Evolutionary conservation across 1,140 invertebrate species (phyloP).

Genomic region (Sminthurides bifidus): DNA sequence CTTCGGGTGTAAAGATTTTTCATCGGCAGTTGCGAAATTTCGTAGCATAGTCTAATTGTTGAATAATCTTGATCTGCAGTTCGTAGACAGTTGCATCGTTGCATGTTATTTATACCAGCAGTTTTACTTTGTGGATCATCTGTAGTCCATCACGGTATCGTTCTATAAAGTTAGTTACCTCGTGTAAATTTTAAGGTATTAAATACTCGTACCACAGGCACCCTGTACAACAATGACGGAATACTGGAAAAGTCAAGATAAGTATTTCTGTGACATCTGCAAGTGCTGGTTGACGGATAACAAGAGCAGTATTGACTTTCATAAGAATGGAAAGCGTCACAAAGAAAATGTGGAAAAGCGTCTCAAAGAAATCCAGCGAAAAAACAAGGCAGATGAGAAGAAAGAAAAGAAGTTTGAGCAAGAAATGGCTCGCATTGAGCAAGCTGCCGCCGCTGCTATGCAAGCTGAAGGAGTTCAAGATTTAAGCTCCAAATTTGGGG

Average conservation of each 20-base stretch:
- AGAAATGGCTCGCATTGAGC: conserved; percentile 76
- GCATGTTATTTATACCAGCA: no score
- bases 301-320: conserved; percentile 88
- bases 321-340: conserved; percentile 85
- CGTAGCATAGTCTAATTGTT: no score
- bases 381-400: conserved; percentile 63
- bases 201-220: no score
- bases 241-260: conserved; percentile 91
- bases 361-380: conserved; percentile 71
- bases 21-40: no score
- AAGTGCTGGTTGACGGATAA: conserved; percentile 98
- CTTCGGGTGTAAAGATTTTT: no score
- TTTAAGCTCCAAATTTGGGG: conserved; percentile 41
- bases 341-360: conserved; percentile 84
- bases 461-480: conserved; percentile 38
- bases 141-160: no score
- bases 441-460: conserved; percentile 18
- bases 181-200: no score
- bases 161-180: no score
- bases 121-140: no score
- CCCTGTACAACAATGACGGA: conserved; percentile 59
- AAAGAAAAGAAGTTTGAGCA: conserved; percentile 61
- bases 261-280: conserved; percentile 94
- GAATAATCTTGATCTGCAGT: no score
- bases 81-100: no score